Percentiles rank a stretch among this genome's conserved stretches.
phyloP scores from a whole-genome alignment of 2,888 invertebrate species.

The Calephelis perditalis region DNA sequence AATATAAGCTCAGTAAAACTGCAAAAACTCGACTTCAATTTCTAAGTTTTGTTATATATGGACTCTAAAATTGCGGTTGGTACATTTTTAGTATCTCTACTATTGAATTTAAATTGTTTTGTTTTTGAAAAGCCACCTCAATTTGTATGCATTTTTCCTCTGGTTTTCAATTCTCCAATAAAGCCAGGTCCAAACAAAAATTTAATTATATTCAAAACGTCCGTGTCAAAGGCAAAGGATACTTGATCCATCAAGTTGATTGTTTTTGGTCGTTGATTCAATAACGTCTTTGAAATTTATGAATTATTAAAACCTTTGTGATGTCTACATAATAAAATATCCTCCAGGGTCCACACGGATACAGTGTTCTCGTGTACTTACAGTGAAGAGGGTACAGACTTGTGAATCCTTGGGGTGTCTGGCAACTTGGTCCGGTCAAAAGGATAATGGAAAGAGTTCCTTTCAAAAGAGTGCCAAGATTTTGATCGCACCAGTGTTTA shows the following conservation, averaged over 20 bases:
- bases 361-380: neutral
- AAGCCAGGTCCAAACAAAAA: too few species aligned
- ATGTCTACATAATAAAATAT: neutral
- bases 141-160: too few species aligned
- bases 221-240: neutral
- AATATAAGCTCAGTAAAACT: too few species aligned
- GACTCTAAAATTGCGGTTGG: too few species aligned
- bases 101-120: too few species aligned
- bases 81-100: too few species aligned
- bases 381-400: neutral
- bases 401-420: neutral
- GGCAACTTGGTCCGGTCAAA: neutral
- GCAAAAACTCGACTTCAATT: too few species aligned
- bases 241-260: neutral
- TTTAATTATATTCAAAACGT: too few species aligned
- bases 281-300: neutral
- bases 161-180: too few species aligned
- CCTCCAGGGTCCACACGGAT: neutral
- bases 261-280: neutral
- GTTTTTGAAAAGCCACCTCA: too few species aligned
- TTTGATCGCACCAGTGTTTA: too few species aligned
- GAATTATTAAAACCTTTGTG: slow-evolving; percentile 7
- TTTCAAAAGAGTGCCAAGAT: neutral
- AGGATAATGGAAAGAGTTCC: neutral
- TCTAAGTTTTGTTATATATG: too few species aligned